Conservation (phyloP, 2,888 invertebrate genomes). For the Drosophila koepferae region DNA sequence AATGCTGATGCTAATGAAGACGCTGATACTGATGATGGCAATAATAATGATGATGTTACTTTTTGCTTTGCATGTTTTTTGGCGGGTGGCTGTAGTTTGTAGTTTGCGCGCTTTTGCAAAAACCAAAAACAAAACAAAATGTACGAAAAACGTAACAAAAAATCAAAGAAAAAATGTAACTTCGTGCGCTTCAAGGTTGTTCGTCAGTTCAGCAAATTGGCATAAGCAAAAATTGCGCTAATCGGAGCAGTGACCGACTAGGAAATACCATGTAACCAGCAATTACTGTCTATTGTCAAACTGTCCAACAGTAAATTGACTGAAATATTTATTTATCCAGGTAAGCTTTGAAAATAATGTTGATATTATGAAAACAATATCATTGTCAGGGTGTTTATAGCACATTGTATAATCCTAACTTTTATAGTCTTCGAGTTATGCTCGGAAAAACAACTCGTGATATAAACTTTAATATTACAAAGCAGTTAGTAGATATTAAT, state of each 20-base stretch:
- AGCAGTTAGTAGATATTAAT: background rate
- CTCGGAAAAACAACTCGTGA: background rate
- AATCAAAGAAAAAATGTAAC: constrained; percentile 18
- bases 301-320: background rate
- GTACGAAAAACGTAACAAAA: background rate
- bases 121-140: constrained; percentile 1
- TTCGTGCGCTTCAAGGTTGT: constrained; percentile 60
- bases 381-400: background rate
- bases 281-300: background rate
- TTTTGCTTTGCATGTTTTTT: constrained; percentile 1
- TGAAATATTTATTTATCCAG: background rate
- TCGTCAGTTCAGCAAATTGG: constrained; percentile 56
- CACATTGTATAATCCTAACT: background rate
- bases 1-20: constrained; percentile 12
- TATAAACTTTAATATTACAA: background rate
- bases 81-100: constrained; percentile 33
- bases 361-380: background rate
- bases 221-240: constrained; percentile 3
- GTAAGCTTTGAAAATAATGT: background rate
- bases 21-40: constrained; percentile 5
- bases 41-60: constrained; percentile 13
- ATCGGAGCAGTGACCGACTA: constrained; percentile 10
- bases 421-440: background rate
- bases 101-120: constrained; percentile 52
- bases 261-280: background rate